A percentile compares a stretch with the other conserved stretches of the same genome.
These are phyloP conservation scores for Rhopalosiphum nymphaeae DNA, from an alignment of 2,888 invertebrate species.

Conservation along the genomic window DNA sequence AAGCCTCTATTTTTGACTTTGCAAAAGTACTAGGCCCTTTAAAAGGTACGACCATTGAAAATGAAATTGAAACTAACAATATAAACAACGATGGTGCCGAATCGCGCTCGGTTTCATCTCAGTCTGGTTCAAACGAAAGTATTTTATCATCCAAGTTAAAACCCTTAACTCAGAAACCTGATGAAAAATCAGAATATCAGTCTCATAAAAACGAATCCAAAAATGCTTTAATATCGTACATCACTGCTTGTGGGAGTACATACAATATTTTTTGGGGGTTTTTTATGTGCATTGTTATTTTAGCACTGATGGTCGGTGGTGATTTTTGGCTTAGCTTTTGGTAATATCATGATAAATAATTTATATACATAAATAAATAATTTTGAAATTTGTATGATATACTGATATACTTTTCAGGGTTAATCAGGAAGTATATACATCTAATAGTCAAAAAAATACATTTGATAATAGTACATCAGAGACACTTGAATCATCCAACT, in stretches of 20 bases:
- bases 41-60: conserved; percentile 69
- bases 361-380: conserved; percentile 67
- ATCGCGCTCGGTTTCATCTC: too few species aligned
- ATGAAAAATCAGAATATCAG: conserved; percentile 9
- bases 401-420: conserved; percentile 75
- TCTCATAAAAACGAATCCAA: conserved; percentile 67
- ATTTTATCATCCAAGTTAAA: not conserved
- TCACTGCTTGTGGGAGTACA: conserved; percentile 79
- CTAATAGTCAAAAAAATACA: not conserved
- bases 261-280: conserved; percentile 72
- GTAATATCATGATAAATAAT: conserved; percentile 71
- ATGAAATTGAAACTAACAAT: not conserved
- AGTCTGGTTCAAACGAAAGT: not conserved
- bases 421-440: conserved; percentile 68
- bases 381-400: not conserved
- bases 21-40: conserved; percentile 77
- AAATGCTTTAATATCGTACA: conserved; percentile 78
- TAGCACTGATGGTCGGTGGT: conserved; percentile 75
- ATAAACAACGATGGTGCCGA: too few species aligned
- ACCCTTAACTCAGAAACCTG: not conserved
- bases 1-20: conserved; percentile 82
- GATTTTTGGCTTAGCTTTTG: conserved; percentile 83
- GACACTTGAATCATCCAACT: not conserved
- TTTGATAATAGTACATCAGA: not conserved
- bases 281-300: conserved; percentile 75